Evolutionary conservation across 2,797 vertebrate species (phyloP), one percentile per base, ranked within the genome.

Genomic region (Siniperca obscura): DNA sequence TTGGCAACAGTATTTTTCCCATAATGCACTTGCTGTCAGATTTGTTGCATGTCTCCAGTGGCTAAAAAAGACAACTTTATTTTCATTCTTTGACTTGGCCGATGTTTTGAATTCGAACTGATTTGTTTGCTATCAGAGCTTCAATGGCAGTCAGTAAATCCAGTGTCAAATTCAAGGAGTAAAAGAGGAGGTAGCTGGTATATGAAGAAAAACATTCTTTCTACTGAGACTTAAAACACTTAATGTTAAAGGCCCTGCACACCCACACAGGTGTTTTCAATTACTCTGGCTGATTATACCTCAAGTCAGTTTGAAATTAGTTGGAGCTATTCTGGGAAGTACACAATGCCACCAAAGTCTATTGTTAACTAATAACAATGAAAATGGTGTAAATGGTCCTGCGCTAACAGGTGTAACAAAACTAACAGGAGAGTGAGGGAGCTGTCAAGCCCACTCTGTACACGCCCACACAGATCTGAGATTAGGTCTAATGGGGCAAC

Each of bases 1-100:
- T 50, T 78, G 59, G 67, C 52, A 62, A 38, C 71, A 27, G 17
- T 34, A 65, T 74, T 79, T 61, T 57, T 30, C 62, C 67, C 40
- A 66, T 70, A 27, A 64, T 52, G 46, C 25, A n/a, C 30, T 56
- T 27, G 48, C 69, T 79, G 64, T 80, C 81, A 70, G 11, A 57
- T 56, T 61, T 70, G 50, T 52, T 57, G 34, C 42, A 25, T 1
- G 12, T 68, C 50, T 46, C 40, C 14, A n/a, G 55, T 10, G 17
- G 68, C 57, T 61, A 40, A 60, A 60, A 80, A 72, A 57, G 46
- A 74, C 42, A 71, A 60, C 14, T 17, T 21, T 7, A 55, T 40
- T 61, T 57, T 70, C 42, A 48, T 65, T 50, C 57, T 70, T 21
- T n/a, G 44, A 6, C 36, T 61, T 38, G 48, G 30, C 34, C 17